phyloP scores from a whole-genome alignment of 2,888 invertebrate species.

The Epirrhoe tristata region DNA sequence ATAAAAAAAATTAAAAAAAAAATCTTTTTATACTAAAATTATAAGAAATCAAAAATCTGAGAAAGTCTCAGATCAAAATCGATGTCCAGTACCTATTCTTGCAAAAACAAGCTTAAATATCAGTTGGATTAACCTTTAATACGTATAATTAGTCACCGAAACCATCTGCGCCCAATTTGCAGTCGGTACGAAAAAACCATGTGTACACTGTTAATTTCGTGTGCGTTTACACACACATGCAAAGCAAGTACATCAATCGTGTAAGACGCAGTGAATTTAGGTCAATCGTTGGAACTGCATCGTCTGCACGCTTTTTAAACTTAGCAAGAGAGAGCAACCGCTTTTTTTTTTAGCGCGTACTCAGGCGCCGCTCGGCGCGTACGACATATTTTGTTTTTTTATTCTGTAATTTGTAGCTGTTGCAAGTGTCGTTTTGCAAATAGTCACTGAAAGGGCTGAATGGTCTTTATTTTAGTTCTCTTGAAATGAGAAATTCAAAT shows the following conservation, averaged over 20 bases:
- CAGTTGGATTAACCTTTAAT: constrained; percentile 31
- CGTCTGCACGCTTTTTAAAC: constrained; percentile 47
- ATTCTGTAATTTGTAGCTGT: constrained; percentile 34
- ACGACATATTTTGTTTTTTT: constrained; percentile 37
- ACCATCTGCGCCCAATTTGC: constrained; percentile 37
- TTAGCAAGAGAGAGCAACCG: constrained; percentile 53
- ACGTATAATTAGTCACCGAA: constrained; percentile 33
- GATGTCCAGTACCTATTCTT: constrained; percentile 7
- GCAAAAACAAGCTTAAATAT: constrained; percentile 26
- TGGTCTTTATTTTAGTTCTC: constrained; percentile 17
- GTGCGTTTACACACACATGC: constrained; percentile 53
- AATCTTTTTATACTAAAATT: too few relatives aligned
- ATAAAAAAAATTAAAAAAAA: too few relatives aligned
- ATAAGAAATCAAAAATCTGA: neutral
- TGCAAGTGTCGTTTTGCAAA: constrained; percentile 23
- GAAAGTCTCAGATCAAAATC: neutral
- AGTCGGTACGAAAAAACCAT: constrained; percentile 51
- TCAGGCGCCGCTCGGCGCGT: constrained; percentile 55
- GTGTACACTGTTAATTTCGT: constrained; percentile 46
- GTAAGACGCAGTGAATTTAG: constrained; percentile 73
- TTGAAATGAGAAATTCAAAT: neutral
- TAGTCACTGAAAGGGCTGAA: constrained; percentile 18
- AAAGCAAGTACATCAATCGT: constrained; percentile 48
- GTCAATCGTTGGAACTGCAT: constrained; percentile 79
- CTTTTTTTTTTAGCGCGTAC: constrained; percentile 51